Conservation (phyloP, 2,888 invertebrate species). For the Lissonota sp. region DNA sequence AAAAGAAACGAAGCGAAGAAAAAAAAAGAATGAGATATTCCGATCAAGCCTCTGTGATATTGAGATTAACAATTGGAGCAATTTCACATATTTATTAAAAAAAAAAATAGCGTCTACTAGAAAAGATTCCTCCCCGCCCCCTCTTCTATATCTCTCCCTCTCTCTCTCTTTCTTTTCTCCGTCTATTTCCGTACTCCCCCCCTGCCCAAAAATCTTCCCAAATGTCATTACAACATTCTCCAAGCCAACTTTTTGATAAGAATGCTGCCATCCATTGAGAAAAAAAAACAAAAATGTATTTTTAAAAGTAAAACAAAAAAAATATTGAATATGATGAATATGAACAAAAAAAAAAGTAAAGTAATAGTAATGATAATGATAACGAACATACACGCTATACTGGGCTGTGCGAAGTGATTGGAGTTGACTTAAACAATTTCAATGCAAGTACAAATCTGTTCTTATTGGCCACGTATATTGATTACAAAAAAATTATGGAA, state of each 20-base stretch:
- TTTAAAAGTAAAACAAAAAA: constrained; percentile 79
- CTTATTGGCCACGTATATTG: constrained; percentile 84
- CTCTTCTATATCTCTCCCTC: constrained; percentile 11
- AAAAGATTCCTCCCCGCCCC: constrained; percentile 51
- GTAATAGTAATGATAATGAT: constrained; percentile 64
- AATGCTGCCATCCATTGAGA: constrained; percentile 80
- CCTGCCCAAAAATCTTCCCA: constrained; percentile 75
- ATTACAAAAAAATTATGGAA: constrained; percentile 71
- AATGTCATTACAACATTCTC: constrained; percentile 83
- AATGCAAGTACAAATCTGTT: constrained; percentile 84
- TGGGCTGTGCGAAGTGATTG: constrained; percentile 84
- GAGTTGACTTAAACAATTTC: constrained; percentile 84
- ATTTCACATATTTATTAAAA: constrained; percentile 79
- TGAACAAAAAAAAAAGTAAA: constrained; percentile 56
- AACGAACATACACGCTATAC: constrained; percentile 83
- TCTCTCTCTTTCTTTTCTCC: neutral
- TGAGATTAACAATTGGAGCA: constrained; percentile 81
- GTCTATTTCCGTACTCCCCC: constrained; percentile 3
- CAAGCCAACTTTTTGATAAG: constrained; percentile 82
- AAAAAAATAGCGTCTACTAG: constrained; percentile 76
- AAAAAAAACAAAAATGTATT: constrained; percentile 76
- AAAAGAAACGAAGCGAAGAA: constrained; percentile 64
- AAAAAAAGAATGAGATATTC: constrained; percentile 75
- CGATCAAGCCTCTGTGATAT: constrained; percentile 83
- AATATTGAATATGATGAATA: constrained; percentile 53